Percentiles rank a stretch among this genome's conserved stretches.
Evolutionary conservation across 1,140 invertebrate genomes (phyloP).

Genomic region (Venturia canescens): DNA sequence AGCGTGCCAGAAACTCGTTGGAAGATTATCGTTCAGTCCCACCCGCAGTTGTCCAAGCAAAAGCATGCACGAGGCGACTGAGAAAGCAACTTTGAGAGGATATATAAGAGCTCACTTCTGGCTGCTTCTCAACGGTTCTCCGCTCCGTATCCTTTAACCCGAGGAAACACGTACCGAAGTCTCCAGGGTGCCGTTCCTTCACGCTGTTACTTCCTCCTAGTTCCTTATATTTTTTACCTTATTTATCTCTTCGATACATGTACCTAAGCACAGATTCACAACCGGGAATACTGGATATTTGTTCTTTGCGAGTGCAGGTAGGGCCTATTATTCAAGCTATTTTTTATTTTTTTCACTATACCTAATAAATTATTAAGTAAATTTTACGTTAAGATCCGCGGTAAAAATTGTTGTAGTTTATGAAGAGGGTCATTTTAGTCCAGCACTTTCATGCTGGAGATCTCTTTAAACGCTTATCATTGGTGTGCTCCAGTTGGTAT

Average conservation of each 20-base stretch:
- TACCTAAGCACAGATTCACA: background rate
- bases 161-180: constrained; percentile 55
- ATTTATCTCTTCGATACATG: background rate
- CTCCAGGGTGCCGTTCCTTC: constrained; percentile 49
- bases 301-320: background rate
- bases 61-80: background rate
- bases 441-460: too few species aligned
- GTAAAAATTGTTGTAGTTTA: too few species aligned
- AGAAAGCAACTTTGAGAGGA: background rate
- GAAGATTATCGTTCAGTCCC: background rate
- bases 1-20: constrained; percentile 2
- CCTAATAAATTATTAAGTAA: too few species aligned
- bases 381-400: too few species aligned
- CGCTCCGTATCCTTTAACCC: constrained; percentile 51
- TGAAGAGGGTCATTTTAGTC: too few species aligned
- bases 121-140: background rate
- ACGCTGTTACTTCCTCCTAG: constrained; percentile 14
- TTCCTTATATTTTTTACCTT: background rate
- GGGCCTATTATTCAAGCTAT: too few species aligned
- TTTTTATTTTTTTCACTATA: too few species aligned
- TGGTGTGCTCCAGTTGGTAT: too few species aligned
- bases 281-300: background rate
- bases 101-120: background rate
- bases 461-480: too few species aligned
- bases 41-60: background rate